Conservation (phyloP, 2,797 vertebrate species). For the Botia kubotai region DNA sequence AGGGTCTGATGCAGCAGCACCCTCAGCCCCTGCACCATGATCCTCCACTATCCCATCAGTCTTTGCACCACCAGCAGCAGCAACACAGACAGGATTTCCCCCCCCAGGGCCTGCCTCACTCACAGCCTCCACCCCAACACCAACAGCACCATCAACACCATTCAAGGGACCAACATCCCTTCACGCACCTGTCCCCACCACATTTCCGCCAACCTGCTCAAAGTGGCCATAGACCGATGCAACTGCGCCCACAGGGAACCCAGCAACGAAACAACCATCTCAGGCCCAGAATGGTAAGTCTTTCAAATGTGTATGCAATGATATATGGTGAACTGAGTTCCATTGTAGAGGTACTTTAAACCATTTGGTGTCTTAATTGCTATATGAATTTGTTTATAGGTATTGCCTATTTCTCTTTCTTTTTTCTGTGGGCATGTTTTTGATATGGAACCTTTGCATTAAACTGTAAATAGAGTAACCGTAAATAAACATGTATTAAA, state of each 20-base stretch:
- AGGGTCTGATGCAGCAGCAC: slow-evolving; percentile 86
- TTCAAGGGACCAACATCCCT: slow-evolving; percentile 81
- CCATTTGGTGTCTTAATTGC: background rate
- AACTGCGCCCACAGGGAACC: slow-evolving; percentile 82
- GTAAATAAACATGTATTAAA: background rate
- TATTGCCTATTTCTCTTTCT: too few species aligned
- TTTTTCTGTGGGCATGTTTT: background rate
- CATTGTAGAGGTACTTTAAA: too few species aligned
- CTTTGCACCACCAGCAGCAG: slow-evolving; percentile 70
- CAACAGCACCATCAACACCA: slow-evolving; percentile 71
- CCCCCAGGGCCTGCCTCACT: slow-evolving; percentile 64
- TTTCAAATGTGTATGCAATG: slow-evolving; percentile 9
- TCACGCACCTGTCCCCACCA: slow-evolving; percentile 87
- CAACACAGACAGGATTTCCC: slow-evolving; percentile 78
- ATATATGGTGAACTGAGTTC: background rate
- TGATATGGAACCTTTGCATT: background rate
- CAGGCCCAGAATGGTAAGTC: slow-evolving; percentile 86
- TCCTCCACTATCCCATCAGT: slow-evolving; percentile 79
- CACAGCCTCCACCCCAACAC: slow-evolving; percentile 73
- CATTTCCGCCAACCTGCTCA: slow-evolving; percentile 88
- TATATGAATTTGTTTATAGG: background rate
- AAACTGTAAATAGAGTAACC: background rate
- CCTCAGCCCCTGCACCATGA: slow-evolving; percentile 84
- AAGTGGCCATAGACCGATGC: slow-evolving; percentile 82
- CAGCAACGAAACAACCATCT: slow-evolving; percentile 78